Evolutionary conservation across 2,797 vertebrate genomes (phyloP).

Genomic region (Danio albolineatus): DNA sequence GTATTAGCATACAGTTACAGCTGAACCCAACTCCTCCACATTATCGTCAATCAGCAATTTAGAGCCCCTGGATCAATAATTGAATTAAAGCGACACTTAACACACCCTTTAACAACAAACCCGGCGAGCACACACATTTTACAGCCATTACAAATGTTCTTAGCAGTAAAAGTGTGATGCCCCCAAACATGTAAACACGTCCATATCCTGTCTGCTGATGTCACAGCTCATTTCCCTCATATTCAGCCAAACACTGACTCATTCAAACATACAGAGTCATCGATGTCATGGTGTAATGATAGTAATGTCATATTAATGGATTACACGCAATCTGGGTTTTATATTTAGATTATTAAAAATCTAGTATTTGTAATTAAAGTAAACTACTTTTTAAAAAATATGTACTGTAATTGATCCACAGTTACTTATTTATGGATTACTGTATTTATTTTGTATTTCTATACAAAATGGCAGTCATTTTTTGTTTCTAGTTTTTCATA

Average conservation of each 20-base stretch:
- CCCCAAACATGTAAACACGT: neutral
- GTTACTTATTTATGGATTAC: too few species aligned
- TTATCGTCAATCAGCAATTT: neutral
- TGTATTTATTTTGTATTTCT: too few species aligned
- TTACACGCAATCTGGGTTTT: too few species aligned
- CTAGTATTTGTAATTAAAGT: too few species aligned
- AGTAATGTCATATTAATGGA: neutral
- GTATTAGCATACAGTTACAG: neutral
- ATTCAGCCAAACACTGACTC: neutral
- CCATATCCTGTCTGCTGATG: neutral
- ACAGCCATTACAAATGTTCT: neutral
- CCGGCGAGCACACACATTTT: neutral
- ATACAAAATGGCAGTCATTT: too few species aligned
- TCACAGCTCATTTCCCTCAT: neutral
- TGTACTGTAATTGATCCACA: too few species aligned
- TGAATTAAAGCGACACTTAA: conserved; percentile 14
- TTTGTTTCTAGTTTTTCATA: too few species aligned
- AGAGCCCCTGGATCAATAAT: neutral
- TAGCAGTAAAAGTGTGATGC: neutral
- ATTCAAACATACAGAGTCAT: neutral
- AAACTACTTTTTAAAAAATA: too few species aligned
- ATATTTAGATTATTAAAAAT: too few species aligned
- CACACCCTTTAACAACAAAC: neutral
- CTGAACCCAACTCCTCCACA: neutral
- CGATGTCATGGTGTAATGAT: too few species aligned